Evolutionary conservation across 2,797 vertebrate genomes (phyloP), one percentile per base, ranked within the genome.

Genomic region (Xerus rutilus): DNA sequence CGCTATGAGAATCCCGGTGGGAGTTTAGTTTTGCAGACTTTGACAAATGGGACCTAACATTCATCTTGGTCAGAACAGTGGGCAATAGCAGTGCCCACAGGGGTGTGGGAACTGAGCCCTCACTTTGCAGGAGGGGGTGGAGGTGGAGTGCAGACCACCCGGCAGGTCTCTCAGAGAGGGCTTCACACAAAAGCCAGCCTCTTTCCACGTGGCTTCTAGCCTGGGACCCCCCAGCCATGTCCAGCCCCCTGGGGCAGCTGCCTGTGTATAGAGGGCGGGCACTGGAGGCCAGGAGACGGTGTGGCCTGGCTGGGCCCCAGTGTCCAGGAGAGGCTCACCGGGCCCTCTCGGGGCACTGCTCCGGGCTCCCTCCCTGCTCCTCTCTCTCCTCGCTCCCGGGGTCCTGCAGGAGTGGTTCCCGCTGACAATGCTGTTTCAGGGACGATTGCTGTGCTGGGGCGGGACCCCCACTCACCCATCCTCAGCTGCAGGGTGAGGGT

Each of bases 401-500:
- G 39, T 65, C 20, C 21, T 28, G 28, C 9, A 21, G 65, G 47
- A 59, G 3, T 15, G 52, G 2, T 23, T 7, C 7, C 18, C 28
- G 14, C 35, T 39, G 64, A 32, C 2, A 39, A 12, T 15, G 13
- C 0, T 14, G 65, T 15, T 30, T 64, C 32, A 23, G 69, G 23
- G 28, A 1, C 15, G 0, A 0, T 47, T 62, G 8, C 54, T 8
- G 28, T 3, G 4, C 47, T 39, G 6, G 39, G 35, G 7, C 28
- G 52, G 13, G 5, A 14, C 1, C 8, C 43, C 13, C 20, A 0
- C 5, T 23, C 7, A 9, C 3, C 28, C 1, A 8, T 5, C 59
- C 4, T 30, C 54, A 23, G 52, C 30, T 62, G 45, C 62, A 5
- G n/a, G 12, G 18, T 0, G 8, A 57, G 59, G 47, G 25, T 0